Conservation (phyloP, 2,797 vertebrate species). For the Chelidonichthys spinosus region DNA sequence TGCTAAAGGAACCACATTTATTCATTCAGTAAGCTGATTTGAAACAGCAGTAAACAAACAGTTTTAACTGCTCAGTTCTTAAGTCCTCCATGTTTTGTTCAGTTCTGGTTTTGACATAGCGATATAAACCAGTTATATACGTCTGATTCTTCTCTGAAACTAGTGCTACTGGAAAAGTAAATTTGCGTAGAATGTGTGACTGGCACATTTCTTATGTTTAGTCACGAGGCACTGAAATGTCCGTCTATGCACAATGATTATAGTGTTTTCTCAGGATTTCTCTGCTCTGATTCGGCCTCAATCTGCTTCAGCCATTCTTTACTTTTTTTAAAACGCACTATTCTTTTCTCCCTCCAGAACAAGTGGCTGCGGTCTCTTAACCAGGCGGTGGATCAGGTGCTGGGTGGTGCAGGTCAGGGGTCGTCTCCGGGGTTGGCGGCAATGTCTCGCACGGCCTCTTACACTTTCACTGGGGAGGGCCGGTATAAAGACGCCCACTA, state of each 20-base stretch:
- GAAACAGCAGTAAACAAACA: not conserved
- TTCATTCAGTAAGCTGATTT: too few species aligned
- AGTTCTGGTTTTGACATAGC: not conserved
- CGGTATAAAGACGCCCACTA: constrained; percentile 93
- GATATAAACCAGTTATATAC: not conserved
- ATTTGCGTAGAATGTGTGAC: too few species aligned
- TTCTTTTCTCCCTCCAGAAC: constrained; percentile 77
- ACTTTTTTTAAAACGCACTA: not conserved
- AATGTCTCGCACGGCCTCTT: constrained; percentile 90
- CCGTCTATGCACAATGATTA: too few species aligned
- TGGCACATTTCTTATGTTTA: too few species aligned
- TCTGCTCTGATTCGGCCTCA: not conserved
- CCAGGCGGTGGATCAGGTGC: constrained; percentile 92
- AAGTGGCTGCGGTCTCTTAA: constrained; percentile 95
- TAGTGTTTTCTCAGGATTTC: not conserved
- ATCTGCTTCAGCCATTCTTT: not conserved
- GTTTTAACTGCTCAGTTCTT: not conserved
- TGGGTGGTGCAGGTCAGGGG: constrained; percentile 81
- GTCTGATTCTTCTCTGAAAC: not conserved
- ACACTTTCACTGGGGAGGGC: constrained; percentile 92
- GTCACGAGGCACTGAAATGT: too few species aligned
- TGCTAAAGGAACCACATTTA: not conserved
- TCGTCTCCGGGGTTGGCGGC: constrained; percentile 85
- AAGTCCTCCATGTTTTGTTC: not conserved
- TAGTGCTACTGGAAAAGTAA: not conserved